Conservation (phyloP, 2,797 vertebrate species). For the Chaetophractus vellerosus region DNA sequence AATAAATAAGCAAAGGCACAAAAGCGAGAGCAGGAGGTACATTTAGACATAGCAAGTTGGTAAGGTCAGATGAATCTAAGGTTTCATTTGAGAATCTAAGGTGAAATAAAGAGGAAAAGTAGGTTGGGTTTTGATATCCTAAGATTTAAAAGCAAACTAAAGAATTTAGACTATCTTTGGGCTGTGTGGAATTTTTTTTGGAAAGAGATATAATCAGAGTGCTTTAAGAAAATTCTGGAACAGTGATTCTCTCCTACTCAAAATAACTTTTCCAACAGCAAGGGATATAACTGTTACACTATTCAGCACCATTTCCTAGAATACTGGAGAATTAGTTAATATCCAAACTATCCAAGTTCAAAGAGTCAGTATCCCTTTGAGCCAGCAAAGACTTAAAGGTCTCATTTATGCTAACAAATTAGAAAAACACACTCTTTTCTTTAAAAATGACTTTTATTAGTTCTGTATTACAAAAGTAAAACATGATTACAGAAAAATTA, state of each 20-base stretch:
- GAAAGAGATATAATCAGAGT: slow-evolving; percentile 3
- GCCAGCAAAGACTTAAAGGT: background rate
- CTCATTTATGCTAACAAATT: slow-evolving; percentile 59
- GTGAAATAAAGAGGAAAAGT: slow-evolving; percentile 31
- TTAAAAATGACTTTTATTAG: slow-evolving; percentile 64
- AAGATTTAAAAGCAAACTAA: slow-evolving; percentile 49
- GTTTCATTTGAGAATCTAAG: slow-evolving; percentile 64
- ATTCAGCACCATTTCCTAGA: slow-evolving; percentile 11
- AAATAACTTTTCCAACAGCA: slow-evolving; percentile 38
- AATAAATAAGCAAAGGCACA: slow-evolving; percentile 1
- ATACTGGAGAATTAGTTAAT: slow-evolving; percentile 30
- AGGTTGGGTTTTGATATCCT: background rate
- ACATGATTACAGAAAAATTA: slow-evolving; percentile 9
- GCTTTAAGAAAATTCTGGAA: slow-evolving; percentile 70
- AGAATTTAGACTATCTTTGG: slow-evolving; percentile 54
- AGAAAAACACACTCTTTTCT: slow-evolving; percentile 58
- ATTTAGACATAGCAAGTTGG: slow-evolving; percentile 3
- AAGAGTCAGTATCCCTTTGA: slow-evolving; percentile 46
- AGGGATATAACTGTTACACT: slow-evolving; percentile 41
- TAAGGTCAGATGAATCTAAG: background rate
- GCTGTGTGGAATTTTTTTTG: background rate
- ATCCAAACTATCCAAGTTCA: slow-evolving; percentile 36
- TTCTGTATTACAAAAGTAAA: slow-evolving; percentile 56
- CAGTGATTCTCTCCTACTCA: slow-evolving; percentile 39
- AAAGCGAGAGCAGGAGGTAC: slow-evolving; percentile 49